These are phyloP conservation scores for Chondrosia reniformis DNA, from an alignment of 37 sponge, comb jelly and placozoan species.

Conservation along the genomic window DNA sequence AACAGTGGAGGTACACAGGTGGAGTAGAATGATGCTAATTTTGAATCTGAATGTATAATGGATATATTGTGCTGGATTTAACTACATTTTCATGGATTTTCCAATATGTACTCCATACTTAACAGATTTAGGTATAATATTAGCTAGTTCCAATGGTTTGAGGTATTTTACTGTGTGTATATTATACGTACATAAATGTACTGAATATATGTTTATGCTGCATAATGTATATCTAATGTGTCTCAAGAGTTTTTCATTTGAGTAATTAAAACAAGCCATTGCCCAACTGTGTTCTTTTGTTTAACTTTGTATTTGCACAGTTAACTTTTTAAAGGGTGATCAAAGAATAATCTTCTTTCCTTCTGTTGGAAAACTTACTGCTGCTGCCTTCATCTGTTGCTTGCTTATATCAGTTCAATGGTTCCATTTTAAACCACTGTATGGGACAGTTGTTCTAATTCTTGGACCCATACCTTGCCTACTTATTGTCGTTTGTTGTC, in stretches of 20 bases:
- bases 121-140: too few relatives aligned
- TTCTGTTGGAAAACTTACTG: neutral
- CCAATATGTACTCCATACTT: too few relatives aligned
- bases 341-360: slow-evolving; percentile 10
- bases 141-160: too few relatives aligned
- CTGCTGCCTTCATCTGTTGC: slow-evolving; percentile 7
- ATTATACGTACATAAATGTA: too few relatives aligned
- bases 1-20: neutral
- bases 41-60: neutral
- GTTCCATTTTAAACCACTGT: slow-evolving; percentile 6
- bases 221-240: too few relatives aligned
- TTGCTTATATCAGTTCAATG: slow-evolving; percentile 7
- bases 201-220: too few relatives aligned
- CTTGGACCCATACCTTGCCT: neutral
- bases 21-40: neutral
- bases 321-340: slow-evolving; percentile 2
- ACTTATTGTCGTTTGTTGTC: neutral
- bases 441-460: neutral
- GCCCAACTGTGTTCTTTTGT: neutral
- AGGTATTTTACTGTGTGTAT: too few relatives aligned
- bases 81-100: neutral
- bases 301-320: neutral
- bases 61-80: neutral
- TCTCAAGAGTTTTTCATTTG: too few relatives aligned
- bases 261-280: too few relatives aligned